Conservation (phyloP, 2,888 invertebrate genomes). For the Noctua comes region DNA sequence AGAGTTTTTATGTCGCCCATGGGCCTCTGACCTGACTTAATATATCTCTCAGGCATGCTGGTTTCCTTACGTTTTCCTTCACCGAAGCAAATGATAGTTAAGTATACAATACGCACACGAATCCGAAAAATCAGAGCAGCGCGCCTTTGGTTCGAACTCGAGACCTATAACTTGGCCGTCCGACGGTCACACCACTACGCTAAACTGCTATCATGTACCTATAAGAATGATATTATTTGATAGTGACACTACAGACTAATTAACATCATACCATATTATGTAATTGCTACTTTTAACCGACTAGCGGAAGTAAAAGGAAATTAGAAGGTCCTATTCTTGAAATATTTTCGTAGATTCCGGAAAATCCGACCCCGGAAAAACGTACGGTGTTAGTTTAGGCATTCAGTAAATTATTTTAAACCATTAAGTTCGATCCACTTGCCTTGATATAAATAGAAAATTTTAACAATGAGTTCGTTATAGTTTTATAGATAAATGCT, state of each 20-base stretch:
- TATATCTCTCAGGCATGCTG: too few relatives aligned
- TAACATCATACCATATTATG: not conserved
- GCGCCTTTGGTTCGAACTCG: too few relatives aligned
- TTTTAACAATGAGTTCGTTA: not conserved
- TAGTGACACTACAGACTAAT: not conserved
- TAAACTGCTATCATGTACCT: not conserved
- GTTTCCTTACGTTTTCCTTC: too few relatives aligned
- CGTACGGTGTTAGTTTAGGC: not conserved
- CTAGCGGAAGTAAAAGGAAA: not conserved
- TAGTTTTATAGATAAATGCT: not conserved
- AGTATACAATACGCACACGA: too few relatives aligned
- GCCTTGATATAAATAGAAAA: not conserved
- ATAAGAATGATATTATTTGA: not conserved
- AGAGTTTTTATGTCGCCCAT: too few relatives aligned
- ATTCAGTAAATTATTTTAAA: not conserved
- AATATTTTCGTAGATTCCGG: slow-evolving; percentile 11
- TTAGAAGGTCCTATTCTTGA: slow-evolving; percentile 5
- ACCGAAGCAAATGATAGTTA: too few relatives aligned
- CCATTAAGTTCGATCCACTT: not conserved
- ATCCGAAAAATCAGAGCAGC: too few relatives aligned
- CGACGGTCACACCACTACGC: too few relatives aligned
- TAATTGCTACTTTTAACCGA: not conserved
- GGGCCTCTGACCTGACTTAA: too few relatives aligned
- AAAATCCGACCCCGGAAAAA: slow-evolving; percentile 2
- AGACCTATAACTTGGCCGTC: too few relatives aligned